Percentiles rank a stretch among this genome's conserved stretches.
Evolutionary conservation across 1,140 invertebrate genomes (phyloP).

Genomic region (Lucilia cuprina): DNA sequence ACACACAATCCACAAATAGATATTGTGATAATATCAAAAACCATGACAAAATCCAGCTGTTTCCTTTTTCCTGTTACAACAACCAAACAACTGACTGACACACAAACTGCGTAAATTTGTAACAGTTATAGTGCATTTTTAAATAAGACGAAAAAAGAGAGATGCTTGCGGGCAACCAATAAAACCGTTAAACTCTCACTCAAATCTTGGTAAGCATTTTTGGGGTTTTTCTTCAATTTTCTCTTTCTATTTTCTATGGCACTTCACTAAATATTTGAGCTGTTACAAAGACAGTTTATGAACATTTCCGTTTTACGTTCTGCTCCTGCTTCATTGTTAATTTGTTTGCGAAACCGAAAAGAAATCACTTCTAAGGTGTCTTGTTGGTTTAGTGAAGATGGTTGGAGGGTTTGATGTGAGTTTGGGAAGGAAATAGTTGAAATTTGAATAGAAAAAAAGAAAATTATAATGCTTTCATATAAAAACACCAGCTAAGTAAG

Average conservation of each 20-base stretch:
- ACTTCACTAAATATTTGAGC: not conserved
- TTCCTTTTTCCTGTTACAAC: not conserved
- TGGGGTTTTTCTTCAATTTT: not conserved
- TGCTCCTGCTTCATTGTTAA: not conserved
- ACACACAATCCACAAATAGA: not conserved
- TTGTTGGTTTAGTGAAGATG: not conserved
- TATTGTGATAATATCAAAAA: not conserved
- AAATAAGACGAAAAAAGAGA: not conserved
- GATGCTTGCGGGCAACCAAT: slow-evolving; percentile 13
- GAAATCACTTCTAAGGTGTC: not conserved
- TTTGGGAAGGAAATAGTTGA: not conserved
- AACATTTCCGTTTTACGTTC: not conserved
- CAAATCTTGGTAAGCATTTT: not conserved
- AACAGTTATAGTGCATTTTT: not conserved
- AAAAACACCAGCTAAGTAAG: too few species aligned
- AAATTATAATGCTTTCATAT: not conserved
- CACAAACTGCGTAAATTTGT: not conserved
- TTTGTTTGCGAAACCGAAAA: not conserved
- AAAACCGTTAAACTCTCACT: slow-evolving; percentile 1
- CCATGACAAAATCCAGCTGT: not conserved
- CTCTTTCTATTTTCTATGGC: not conserved
- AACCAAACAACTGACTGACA: not conserved
- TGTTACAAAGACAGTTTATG: not conserved
- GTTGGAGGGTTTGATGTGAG: not conserved
- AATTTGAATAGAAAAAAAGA: not conserved